Evolutionary conservation across 64 coral and sea anemone species (phyloP).

Genomic region (Platygyra sinensis): DNA sequence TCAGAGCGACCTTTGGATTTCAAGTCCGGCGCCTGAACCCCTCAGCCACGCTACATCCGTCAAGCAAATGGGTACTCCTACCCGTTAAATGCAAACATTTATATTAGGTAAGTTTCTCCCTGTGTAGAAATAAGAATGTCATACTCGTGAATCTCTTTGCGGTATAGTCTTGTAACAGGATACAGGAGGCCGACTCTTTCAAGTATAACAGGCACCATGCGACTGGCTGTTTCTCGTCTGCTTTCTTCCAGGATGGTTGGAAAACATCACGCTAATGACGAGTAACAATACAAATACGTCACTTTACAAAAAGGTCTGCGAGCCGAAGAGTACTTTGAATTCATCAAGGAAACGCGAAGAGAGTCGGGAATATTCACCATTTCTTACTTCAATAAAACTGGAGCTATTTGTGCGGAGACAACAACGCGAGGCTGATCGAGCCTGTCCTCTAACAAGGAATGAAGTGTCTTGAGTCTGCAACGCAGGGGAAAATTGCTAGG

Average conservation of each 20-base stretch:
- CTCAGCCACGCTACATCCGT: no score
- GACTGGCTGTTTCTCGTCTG: slow-evolving; percentile 51
- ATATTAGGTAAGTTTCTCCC: no score
- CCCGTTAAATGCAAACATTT: no score
- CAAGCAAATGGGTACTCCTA: no score
- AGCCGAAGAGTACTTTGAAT: no score
- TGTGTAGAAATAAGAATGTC: not conserved
- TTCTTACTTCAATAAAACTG: slow-evolving; percentile 68
- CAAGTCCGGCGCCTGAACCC: no score
- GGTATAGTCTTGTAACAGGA: slow-evolving; percentile 31
- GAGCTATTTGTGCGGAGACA: slow-evolving; percentile 74
- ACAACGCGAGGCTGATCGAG: slow-evolving; percentile 72
- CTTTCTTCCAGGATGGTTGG: slow-evolving; percentile 43
- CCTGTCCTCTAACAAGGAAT: slow-evolving; percentile 71
- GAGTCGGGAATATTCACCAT: no score
- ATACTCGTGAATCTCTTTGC: slow-evolving; percentile 39
- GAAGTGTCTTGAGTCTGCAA: slow-evolving; percentile 64
- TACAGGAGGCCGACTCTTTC: slow-evolving; percentile 57
- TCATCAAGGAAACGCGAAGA: no score
- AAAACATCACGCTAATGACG: slow-evolving; percentile 41
- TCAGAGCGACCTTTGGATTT: no score
- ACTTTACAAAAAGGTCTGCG: not conserved
- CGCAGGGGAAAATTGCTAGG: not conserved
- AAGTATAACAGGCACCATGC: slow-evolving; percentile 53
- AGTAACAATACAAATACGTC: not conserved